Percentiles rank a stretch among this genome's conserved stretches.
phyloP scores from a whole-genome alignment of 2,888 invertebrate species.

The Aphidoletes aphidimyza region DNA sequence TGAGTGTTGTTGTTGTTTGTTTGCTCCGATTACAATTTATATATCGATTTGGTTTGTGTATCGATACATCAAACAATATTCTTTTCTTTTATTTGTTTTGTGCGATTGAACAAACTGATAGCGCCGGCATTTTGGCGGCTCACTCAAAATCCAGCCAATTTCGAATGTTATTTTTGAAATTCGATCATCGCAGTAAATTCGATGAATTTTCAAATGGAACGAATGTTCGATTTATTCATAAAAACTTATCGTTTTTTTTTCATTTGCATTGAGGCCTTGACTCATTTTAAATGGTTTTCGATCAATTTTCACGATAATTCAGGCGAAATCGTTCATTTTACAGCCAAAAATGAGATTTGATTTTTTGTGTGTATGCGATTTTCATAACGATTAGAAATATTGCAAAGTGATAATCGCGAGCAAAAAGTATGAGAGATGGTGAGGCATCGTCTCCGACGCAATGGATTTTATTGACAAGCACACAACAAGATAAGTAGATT shows the following conservation, averaged over 20 bases:
- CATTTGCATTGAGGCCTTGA: not conserved
- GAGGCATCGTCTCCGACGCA: not conserved
- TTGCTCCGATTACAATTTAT: not conserved
- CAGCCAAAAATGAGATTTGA: not conserved
- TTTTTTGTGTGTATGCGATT: not conserved
- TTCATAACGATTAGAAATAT: not conserved
- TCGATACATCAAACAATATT: not conserved
- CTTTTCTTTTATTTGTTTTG: not conserved
- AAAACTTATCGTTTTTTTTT: too few species aligned
- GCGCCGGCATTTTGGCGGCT: not conserved
- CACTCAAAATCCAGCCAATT: not conserved
- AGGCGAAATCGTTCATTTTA: not conserved
- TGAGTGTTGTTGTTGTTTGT: not conserved
- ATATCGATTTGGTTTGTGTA: not conserved
- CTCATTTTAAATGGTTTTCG: not conserved
- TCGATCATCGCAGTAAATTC: not conserved
- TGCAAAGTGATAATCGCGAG: not conserved
- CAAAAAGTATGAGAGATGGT: not conserved
- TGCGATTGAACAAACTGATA: not conserved
- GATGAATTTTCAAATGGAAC: not conserved
- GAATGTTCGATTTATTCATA: not conserved
- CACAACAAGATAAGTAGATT: slow-evolving; percentile 42
- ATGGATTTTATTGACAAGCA: not conserved
- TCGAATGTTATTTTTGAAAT: not conserved
- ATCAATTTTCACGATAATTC: not conserved